Evolutionary conservation across 2,113 vertebrate genomes (phyloP), one percentile per base, ranked within the genome.

Genomic region (Burhinus oedicnemus): DNA sequence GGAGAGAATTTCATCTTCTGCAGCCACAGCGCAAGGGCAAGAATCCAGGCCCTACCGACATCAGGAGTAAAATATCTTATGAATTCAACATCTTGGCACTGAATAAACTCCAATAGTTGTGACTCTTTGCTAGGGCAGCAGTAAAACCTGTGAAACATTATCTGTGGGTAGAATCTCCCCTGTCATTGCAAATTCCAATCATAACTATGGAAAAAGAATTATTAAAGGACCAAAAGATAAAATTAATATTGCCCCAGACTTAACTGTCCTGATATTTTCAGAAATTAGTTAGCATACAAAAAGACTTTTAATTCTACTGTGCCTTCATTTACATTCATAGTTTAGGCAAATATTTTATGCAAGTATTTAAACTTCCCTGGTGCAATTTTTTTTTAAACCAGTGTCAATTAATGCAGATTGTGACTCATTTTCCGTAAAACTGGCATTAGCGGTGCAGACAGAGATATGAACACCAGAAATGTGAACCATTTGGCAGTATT

Each of bases 11-110:
- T 76, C 77, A 60, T 76, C 57, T 64, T 76, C 54, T 54, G 83
- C 80, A 94, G 83, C 89, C 94, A 82, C 89, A 92, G 83, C 6
- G 18, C 44, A 40, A 90, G 80, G 95, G 94, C 94, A 95, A 79
- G 82, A 84, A 93, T 95, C 94, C 89, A 96, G 92, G 25, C 52
- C 47, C 74, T 71, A 69, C 81, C 42, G 13, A 97, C 94, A 96
- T 95, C 91, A 97, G 74, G 34, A 89, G 74, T 65, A 95, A 96
- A 97, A 89, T 72, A 94, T 96, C 92, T 77, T 71, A 82, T 85
- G 65, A 97, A 96, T 92, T 95, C 87, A 76, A 68, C 61, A 13
- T 65, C 93, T 88, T 92, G 95, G 89, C 95, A 96, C 57, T 62
- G 69, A 82, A 55, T 87, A 68, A 94, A 91, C 16, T 61, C 83